Evolutionary conservation across 2,888 invertebrate genomes (phyloP).

Genomic region (Synanthedon andrenaeformis): DNA sequence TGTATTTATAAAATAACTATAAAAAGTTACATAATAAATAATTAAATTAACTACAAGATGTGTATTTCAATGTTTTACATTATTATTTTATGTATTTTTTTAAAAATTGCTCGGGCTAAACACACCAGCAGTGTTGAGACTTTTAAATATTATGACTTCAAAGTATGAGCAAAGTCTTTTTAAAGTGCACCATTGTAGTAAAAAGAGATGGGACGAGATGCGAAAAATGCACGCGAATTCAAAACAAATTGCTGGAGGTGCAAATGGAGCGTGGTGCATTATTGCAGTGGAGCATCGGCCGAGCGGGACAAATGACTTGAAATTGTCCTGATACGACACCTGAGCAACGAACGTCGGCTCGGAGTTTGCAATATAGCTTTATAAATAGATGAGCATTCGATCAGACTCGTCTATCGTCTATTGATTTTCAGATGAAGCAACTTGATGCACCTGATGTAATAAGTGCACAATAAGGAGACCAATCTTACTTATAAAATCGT

Average conservation of each 20-base stretch:
- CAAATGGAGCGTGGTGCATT: constrained; percentile 18
- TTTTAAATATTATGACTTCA: not conserved
- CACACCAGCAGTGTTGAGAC: no score
- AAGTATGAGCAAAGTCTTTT: constrained; percentile 11
- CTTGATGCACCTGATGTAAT: no score
- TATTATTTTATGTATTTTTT: no score
- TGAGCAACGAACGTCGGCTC: constrained; percentile 17
- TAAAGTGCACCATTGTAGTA: constrained; percentile 24
- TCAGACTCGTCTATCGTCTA: constrained; percentile 4
- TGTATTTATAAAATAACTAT: no score
- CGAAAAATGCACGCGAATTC: constrained; percentile 38
- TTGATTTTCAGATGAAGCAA: not conserved
- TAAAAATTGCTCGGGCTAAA: no score
- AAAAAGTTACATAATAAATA: no score
- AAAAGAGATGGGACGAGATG: constrained; percentile 22
- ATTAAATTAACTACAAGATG: no score
- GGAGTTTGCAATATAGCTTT: constrained; percentile 8
- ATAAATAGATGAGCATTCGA: constrained; percentile 14
- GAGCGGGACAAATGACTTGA: constrained; percentile 22
- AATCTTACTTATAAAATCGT: no score
- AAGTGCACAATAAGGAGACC: no score
- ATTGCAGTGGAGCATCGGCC: constrained; percentile 14
- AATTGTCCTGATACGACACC: constrained; percentile 46
- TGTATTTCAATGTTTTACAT: no score
- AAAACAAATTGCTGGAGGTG: constrained; percentile 42